Evolutionary conservation across 2,888 invertebrate species (phyloP).

Genomic region (Adineta ricciae): DNA sequence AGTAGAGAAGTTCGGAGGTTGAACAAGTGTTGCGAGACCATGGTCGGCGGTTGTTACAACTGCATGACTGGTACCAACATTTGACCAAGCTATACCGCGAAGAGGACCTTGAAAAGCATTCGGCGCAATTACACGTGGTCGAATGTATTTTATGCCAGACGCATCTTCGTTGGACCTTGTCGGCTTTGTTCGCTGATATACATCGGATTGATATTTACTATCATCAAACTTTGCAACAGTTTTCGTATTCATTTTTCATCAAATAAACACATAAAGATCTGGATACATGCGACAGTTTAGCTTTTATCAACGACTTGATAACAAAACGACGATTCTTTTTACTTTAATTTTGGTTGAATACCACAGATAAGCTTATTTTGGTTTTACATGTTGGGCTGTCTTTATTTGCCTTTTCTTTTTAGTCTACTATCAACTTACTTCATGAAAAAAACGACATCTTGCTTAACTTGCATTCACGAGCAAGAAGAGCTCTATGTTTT

Average conservation of each 20-base stretch:
- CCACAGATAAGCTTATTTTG: not conserved
- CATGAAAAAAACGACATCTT: no score
- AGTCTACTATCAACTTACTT: no score
- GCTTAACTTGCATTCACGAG: no score
- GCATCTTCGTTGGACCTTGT: not conserved
- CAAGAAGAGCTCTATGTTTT: no score
- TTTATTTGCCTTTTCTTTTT: no score
- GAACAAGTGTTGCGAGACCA: not conserved
- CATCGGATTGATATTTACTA: not conserved
- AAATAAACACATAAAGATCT: not conserved
- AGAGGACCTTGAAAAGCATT: not conserved
- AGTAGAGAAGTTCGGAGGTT: not conserved
- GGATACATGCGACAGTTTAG: no score
- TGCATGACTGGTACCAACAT: not conserved
- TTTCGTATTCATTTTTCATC: not conserved
- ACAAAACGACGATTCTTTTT: not conserved
- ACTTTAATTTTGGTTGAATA: not conserved
- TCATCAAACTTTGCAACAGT: not conserved
- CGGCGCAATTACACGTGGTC: not conserved
- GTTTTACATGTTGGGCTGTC: not conserved
- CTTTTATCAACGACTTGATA: not conserved
- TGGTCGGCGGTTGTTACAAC: not conserved
- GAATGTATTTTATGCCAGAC: not conserved
- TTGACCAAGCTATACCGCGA: not conserved
- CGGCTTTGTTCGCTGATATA: not conserved